Percentiles rank a stretch among this genome's conserved stretches.
Evolutionary conservation across 2,797 vertebrate species (phyloP).

Genomic region (Oryzias sinensis): DNA sequence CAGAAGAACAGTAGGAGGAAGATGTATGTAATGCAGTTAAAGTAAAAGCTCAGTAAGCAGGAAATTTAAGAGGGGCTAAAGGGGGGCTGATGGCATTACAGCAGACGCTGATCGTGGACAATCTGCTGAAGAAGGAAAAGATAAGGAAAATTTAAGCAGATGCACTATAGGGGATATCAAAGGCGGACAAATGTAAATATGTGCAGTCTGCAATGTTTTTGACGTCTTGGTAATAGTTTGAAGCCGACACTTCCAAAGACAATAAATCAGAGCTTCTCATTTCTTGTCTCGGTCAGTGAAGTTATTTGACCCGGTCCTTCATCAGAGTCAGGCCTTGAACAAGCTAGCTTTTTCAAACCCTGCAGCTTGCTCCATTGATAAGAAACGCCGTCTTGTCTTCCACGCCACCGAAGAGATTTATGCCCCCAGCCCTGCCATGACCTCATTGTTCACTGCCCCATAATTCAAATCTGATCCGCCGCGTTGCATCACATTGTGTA

Average conservation of each 20-base stretch:
- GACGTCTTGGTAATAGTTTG: constrained; percentile 2
- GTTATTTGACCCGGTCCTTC: constrained; percentile 14
- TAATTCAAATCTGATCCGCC: constrained; percentile 74
- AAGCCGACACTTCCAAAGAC: constrained; percentile 22
- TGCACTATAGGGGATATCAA: constrained; percentile 36
- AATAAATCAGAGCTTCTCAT: constrained; percentile 43
- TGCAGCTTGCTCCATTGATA: constrained; percentile 66
- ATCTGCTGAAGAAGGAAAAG: constrained; percentile 67
- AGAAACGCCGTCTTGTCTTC: constrained; percentile 54
- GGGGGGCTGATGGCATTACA: constrained; percentile 72
- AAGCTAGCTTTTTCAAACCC: constrained; percentile 46
- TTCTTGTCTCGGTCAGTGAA: constrained; percentile 50
- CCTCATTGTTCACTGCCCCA: constrained; percentile 76
- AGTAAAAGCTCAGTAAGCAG: constrained; percentile 76
- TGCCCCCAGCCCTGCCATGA: constrained; percentile 68
- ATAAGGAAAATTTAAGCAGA: constrained; percentile 68
- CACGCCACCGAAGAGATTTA: constrained; percentile 54
- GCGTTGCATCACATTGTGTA: constrained; percentile 72
- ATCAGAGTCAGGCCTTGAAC: constrained; percentile 40
- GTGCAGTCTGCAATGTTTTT: constrained; percentile 9
- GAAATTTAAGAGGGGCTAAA: constrained; percentile 72
- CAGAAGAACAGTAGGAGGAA: constrained; percentile 67
- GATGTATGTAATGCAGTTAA: constrained; percentile 76
- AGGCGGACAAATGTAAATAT: constrained; percentile 22
- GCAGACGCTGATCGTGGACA: constrained; percentile 67